Evolutionary conservation across 2,888 invertebrate species (phyloP), one percentile per base, ranked within the genome.

Genomic region (Agrochola circellaris): DNA sequence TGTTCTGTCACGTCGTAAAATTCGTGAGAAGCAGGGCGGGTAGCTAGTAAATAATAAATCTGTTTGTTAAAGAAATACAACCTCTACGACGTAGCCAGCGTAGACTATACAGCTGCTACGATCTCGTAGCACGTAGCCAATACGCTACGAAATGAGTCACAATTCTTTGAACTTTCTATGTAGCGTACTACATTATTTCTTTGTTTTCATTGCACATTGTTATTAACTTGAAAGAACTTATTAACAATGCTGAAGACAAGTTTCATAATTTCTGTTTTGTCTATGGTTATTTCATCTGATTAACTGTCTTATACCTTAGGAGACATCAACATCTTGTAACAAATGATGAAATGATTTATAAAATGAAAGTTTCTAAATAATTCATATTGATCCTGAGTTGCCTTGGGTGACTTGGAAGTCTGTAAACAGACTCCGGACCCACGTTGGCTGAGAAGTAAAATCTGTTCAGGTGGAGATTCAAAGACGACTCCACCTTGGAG

Each of bases 61-160:
- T 51, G 9, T 54, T 38, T 20, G 7, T 42, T 17, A 8, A 42
- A 42, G 15, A 42, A 70, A 42, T 11, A 45, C 11, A 30, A 56
- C 42, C 17, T 56, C 42, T 56, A 45, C 45, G 23, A 6, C 78
- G 23, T 62, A 76, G 42, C 38, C n/a, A 26, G 38, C 11, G 20
- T 38, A 6, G 13, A 51, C 77, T 61, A n/a, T n/a, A 56, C 54
- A 54, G 6, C 15, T 17, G 60, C 62, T 64, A 68, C 67, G 34
- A 34, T 26, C 8, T 68, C 77, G 77, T 79, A 79, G 64, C 79
- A 15, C 51, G 77, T 69, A 75, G 54, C 30, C 20, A 9, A 30
- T n/a, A 20, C 1, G 77, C 67, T 78, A 71, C 78, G 51, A 34
- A 60, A 23, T 26, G 4, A 38, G 48, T 20, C 68, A 38, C 30